Evolutionary conservation across 2,888 invertebrate species (phyloP).

Genomic region (Xylota sylvarum): DNA sequence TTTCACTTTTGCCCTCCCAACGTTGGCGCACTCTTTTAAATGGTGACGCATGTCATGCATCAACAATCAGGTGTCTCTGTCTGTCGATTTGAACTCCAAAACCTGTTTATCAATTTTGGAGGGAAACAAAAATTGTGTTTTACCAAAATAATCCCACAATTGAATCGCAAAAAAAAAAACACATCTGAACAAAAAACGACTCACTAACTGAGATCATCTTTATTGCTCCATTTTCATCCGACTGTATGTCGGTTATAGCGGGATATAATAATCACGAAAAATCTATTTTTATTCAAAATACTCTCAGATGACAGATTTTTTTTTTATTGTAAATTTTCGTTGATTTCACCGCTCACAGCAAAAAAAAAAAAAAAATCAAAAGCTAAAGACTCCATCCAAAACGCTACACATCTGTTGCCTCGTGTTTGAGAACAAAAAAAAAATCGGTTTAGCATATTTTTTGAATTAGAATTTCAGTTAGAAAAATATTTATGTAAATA

Average conservation of each 20-base stretch:
- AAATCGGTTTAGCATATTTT: constrained; percentile 21
- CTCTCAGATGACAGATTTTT: constrained; percentile 56
- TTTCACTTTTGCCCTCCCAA: constrained; percentile 65
- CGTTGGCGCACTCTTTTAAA: neutral
- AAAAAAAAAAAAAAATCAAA: neutral
- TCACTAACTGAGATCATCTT: constrained; percentile 69
- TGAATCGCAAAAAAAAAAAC: constrained; percentile 13
- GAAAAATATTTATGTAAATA: constrained; percentile 56
- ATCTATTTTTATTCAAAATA: constrained; percentile 64
- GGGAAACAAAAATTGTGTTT: constrained; percentile 43
- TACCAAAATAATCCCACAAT: constrained; percentile 29
- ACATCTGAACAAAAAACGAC: neutral
- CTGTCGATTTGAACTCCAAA: constrained; percentile 1
- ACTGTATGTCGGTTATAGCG: neutral
- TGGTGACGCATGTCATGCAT: constrained; percentile 38
- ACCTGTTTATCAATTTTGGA: constrained; percentile 55
- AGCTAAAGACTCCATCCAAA: neutral
- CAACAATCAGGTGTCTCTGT: constrained; percentile 26
- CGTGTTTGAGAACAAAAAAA: constrained; percentile 1
- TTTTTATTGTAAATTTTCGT: constrained; percentile 27
- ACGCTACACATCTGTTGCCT: constrained; percentile 13
- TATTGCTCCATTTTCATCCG: constrained; percentile 37
- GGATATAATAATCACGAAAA: constrained; percentile 49
- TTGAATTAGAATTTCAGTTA: constrained; percentile 32
- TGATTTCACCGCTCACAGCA: constrained; percentile 13